A percentile compares a stretch with the other conserved stretches of the same genome.
phyloP scores from a whole-genome alignment of 2,113 vertebrate species.

The Perca schrenkii region DNA sequence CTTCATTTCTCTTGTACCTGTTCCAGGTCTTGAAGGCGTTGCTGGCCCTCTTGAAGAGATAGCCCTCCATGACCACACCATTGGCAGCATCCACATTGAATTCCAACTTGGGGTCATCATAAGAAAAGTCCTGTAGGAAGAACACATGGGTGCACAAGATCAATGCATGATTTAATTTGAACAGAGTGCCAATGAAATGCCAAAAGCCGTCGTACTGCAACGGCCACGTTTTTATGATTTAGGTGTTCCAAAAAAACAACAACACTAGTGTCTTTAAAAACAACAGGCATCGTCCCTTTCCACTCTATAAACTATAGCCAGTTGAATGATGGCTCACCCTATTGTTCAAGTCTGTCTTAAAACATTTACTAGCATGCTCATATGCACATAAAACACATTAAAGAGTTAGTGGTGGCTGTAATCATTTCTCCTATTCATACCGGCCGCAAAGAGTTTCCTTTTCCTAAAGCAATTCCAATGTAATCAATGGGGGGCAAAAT shows the following conservation, averaged over 20 bases:
- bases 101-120: slow-evolving; percentile 84
- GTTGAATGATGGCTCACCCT: background rate
- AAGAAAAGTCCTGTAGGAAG: slow-evolving; percentile 80
- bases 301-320: background rate
- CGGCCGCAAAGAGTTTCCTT: background rate
- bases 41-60: slow-evolving; percentile 86
- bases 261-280: background rate
- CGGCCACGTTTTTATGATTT: background rate
- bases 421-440: background rate
- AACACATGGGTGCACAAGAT: background rate
- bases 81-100: slow-evolving; percentile 86
- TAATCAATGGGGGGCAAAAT: background rate
- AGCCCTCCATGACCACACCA: slow-evolving; percentile 87
- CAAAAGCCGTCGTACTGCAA: background rate
- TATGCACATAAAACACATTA: background rate
- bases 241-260: background rate
- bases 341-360: background rate
- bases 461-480: background rate
- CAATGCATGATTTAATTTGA: background rate
- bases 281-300: background rate
- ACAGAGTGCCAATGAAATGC: background rate
- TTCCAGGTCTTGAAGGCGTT: slow-evolving; percentile 88
- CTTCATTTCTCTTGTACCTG: slow-evolving; percentile 69
- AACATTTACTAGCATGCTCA: background rate
- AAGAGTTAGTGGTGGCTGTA: background rate